Base-by-base conservation (phyloP, 2,888 invertebrate species). In the Zaprionus obscuricornis region DNA sequence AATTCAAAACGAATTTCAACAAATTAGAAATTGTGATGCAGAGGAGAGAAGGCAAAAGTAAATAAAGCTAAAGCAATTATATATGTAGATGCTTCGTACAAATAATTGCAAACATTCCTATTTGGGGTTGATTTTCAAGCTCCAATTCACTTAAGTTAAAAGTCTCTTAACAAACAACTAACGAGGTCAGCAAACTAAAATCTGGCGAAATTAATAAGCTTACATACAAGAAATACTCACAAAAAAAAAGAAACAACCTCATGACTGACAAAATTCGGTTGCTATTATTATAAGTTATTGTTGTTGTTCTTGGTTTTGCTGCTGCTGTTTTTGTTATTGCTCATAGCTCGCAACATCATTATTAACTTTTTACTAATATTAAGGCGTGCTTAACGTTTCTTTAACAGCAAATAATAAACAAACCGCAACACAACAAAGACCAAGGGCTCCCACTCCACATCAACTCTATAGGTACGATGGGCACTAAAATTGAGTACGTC, bases 401-500 rank as follows among this genome's bases (percentile, higher is more conserved):
- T 74, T 39, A 52, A 50, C 85, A 79, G 67, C 46, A 24, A 34
- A 65, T 46, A 57, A 37, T 51, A 49, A 63, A 49, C 49, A 58
- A 36, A 51, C 22, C 16, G 4, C 22, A 42, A n/a, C 20, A 55
- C 36, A 10, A 33, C 40, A 29, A 29, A 42, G 45, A 16, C 39
- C 29, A 46, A 52, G 10, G 27, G 29, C 43, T 46, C n/a, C 29
- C 5, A 36, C 36, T 20, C 14, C 10, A 6, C 6, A 27, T 6
- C 18, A 7, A 14, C 8, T 27, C 36, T 20, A n/a, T n/a, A n/a
- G n/a, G n/a, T n/a, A n/a, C n/a, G 70, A 96, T 96, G 96, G 96
- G 96, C 86, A 96, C 96, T 65, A 97, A 96, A 92, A 95, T 97
- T 89, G 96, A 97, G 89, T 97, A 97, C 92, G 96, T 96, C 85